Base-by-base conservation (phyloP, 2,888 invertebrate species). In the Linnaemya tessellans region DNA sequence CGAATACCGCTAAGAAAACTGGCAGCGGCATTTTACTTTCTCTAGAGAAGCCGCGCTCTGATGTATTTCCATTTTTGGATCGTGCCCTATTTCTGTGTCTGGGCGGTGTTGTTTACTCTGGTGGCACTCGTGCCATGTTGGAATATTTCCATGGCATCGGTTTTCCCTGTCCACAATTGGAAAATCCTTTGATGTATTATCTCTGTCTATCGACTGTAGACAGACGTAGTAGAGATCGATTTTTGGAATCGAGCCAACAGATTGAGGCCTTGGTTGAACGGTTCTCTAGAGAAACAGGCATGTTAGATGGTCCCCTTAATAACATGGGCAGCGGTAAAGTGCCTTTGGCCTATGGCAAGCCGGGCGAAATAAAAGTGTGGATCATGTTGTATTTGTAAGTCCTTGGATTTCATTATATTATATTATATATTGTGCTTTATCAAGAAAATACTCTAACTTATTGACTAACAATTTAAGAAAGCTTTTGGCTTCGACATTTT, bases 181-280 rank as follows among this genome's bases (percentile, higher is more conserved):
- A 99, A 91, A 99, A 99, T 92, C 99, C 99, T 0, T 94, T 99
- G n/a, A 98, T 98, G 97, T 99, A 98, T 92, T 99, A 98, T 91
- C 93, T 95, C 74, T 95, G 95, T 88, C 91, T 95, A 18, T 94
- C 95, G 78, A 95, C 95, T 1, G 95, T 95, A 20, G 95, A 95
- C 91, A 91, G 95, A 38, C 91, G 93, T 51, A 98, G 98, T 0
- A 94, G 98, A 15, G 98, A 98, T 90, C 94, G 98, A 30, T 98
- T 99, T 90, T 94, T 97, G 58, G 98, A 98, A 90, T 98, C 98
- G 0, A 98, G 97, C 90, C 97, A 97, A 88, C 98, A 98, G 92
- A 98, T 98, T 88, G 96, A 97, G 3, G 96, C 97, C 0, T 92
- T 98, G 18, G 98, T 98, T 0, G 98, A 98, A 89, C 96, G 98